Base-by-base conservation (phyloP, 2,888 invertebrate species). In the Aelia acuminata region DNA sequence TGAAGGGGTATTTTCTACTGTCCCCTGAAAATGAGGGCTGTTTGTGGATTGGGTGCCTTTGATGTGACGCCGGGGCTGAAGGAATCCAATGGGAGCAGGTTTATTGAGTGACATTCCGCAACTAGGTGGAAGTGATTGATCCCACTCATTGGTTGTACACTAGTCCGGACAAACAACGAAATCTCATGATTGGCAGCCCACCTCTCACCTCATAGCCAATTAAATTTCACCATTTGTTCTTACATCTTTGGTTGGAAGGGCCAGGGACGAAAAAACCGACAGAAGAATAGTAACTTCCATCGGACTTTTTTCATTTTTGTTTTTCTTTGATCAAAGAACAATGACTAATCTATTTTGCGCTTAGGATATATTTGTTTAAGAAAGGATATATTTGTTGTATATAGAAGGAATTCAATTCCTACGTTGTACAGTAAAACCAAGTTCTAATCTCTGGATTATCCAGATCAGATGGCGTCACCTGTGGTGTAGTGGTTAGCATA, bases 201-300 rank as follows among this genome's bases (percentile, higher is more conserved):
- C 63, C 31, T 63, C 63, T 63, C 63, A 63, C 63, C 63, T 63
- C 63, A 63, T 63, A 63, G 63, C 63, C 63, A 63, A 63, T 63
- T 63, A 63, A 63, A 63, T 63, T 63, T 31, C 63, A 15, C 63
- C 18, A 5, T 63, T 63, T 63, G 15, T 57, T 57, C 57, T 57
- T 57, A 57, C 13, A 26, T 15, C 57, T 57, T 26, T 57, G 13
- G 57, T 4, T 26, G 11, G 3, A 26, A 18, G 26, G 63, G 10
- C 31, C 26, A 13, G 18, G 63, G 31, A 0, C 4, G 31, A 13
- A 31, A 31, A 31, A 18, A 1, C 15, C 5, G 31, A 63, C 31
- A 31, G n/a, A n/a, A 18, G 63, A 31, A 63, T 63, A n/a, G n/a
- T 26, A 31, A 63, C 31, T 63, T 31, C 1, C 31, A 26, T n/a